phyloP scores from a whole-genome alignment of 64 coral and sea anemone genomes.

The Actinia tenebrosa region DNA sequence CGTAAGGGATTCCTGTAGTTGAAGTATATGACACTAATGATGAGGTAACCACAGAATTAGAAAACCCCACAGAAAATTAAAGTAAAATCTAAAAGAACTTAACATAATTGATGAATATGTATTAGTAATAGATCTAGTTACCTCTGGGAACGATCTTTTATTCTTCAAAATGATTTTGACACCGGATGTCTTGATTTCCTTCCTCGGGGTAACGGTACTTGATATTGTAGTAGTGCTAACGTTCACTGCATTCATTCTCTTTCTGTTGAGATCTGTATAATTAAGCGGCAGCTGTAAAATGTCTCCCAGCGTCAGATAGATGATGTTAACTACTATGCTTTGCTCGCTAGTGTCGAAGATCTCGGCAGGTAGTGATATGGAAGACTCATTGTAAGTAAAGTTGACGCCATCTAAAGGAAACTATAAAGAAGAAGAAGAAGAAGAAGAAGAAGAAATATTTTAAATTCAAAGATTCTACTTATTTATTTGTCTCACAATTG shows the following conservation, averaged over 20 bases:
- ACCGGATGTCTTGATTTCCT: background rate
- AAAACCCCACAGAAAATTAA: too few species aligned
- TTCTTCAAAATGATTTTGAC: background rate
- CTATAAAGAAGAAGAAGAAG: background rate
- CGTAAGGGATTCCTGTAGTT: too few species aligned
- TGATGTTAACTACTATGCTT: background rate
- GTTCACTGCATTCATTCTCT: background rate
- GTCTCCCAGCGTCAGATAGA: background rate
- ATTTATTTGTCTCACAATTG: too few species aligned
- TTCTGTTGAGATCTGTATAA: background rate
- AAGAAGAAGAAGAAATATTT: background rate
- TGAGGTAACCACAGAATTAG: too few species aligned
- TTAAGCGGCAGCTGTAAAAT: background rate
- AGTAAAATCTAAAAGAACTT: too few species aligned
- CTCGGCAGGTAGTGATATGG: background rate
- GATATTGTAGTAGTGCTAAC: background rate
- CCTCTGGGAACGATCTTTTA: background rate
- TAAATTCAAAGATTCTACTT: too few species aligned
- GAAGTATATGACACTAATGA: too few species aligned
- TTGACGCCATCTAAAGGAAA: background rate
- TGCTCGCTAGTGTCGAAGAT: background rate
- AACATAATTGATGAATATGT: background rate
- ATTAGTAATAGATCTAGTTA: background rate
- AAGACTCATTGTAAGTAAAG: background rate
- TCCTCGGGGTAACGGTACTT: constrained; percentile 6